Percentiles rank a stretch among this genome's conserved stretches.
Evolutionary conservation across 2,113 vertebrate species (phyloP).

Genomic region (Eupsittula cactorum): DNA sequence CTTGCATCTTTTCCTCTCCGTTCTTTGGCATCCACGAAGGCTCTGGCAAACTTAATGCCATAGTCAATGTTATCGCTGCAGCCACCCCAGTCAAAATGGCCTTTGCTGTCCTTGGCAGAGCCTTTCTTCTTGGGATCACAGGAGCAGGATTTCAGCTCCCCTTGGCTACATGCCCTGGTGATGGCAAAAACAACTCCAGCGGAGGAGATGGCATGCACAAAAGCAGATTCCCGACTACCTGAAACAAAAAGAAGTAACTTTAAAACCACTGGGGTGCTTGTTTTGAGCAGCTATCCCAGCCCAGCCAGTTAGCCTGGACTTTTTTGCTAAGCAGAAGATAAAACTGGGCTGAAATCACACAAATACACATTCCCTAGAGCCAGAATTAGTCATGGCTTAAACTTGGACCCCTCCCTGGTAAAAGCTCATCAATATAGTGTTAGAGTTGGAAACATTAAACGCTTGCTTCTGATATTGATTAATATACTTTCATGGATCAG

Average conservation of each 20-base stretch:
- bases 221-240: slow-evolving; percentile 95
- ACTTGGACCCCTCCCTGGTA: slow-evolving; percentile 53
- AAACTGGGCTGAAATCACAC: slow-evolving; percentile 45
- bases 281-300: background rate
- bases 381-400: slow-evolving; percentile 61
- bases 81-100: slow-evolving; percentile 93
- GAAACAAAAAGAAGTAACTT: slow-evolving; percentile 49
- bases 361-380: background rate
- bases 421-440: slow-evolving; percentile 38
- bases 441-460: slow-evolving; percentile 37
- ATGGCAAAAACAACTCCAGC: slow-evolving; percentile 94
- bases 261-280: background rate
- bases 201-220: slow-evolving; percentile 94
- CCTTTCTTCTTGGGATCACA: slow-evolving; percentile 93
- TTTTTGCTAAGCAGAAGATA: slow-evolving; percentile 29
- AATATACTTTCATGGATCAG: background rate
- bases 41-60: slow-evolving; percentile 88
- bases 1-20: slow-evolving; percentile 88
- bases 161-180: slow-evolving; percentile 94
- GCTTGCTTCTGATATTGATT: slow-evolving; percentile 42
- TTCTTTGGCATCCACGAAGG: slow-evolving; percentile 93
- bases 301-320: background rate
- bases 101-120: slow-evolving; percentile 83
- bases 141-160: slow-evolving; percentile 92
- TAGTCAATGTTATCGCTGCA: slow-evolving; percentile 96